A percentile compares a stretch with the other conserved stretches of the same genome.
These are phyloP conservation scores for Drosophila niveifrons DNA, from an alignment of 2,888 invertebrate species.

Conservation along the genomic window DNA sequence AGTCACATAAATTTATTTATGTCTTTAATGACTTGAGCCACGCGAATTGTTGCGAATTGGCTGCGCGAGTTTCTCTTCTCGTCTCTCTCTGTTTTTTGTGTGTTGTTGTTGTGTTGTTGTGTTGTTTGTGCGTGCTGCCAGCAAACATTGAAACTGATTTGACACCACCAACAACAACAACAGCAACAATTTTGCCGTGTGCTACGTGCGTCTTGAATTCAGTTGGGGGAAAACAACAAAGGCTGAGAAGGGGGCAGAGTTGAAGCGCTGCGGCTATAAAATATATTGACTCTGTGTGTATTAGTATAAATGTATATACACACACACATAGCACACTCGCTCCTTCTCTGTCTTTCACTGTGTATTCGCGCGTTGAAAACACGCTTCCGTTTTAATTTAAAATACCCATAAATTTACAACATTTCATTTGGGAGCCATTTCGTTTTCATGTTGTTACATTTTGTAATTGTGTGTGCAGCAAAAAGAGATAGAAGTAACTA, in stretches of 20 bases:
- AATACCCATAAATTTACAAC: constrained; percentile 85
- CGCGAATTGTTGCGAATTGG: constrained; percentile 74
- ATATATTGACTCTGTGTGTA: constrained; percentile 74
- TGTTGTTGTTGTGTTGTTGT: constrained; percentile 33
- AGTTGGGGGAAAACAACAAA: constrained; percentile 18
- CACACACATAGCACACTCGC: background rate
- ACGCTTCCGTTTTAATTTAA: constrained; percentile 85
- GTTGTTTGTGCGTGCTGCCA: constrained; percentile 57
- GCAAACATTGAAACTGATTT: constrained; percentile 78
- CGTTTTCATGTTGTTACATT: constrained; percentile 76
- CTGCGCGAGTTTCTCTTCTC: constrained; percentile 26
- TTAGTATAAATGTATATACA: constrained; percentile 24
- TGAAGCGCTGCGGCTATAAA: constrained; percentile 67
- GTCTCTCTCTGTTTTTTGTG: constrained; percentile 32
- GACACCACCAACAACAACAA: constrained; percentile 61
- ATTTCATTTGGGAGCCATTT: constrained; percentile 85
- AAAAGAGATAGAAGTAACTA: constrained; percentile 4
- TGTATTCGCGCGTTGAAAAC: constrained; percentile 75
- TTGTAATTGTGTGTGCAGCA: constrained; percentile 71
- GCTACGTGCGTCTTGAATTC: constrained; percentile 72
- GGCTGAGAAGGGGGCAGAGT: constrained; percentile 25
- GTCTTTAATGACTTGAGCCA: constrained; percentile 82
- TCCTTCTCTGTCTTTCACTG: background rate
- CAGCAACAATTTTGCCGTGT: constrained; percentile 56
- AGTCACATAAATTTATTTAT: constrained; percentile 83